Evolutionary conservation across 2,797 vertebrate species (phyloP), one percentile per base, ranked within the genome.

Genomic region (Tauraco hartlaubi): DNA sequence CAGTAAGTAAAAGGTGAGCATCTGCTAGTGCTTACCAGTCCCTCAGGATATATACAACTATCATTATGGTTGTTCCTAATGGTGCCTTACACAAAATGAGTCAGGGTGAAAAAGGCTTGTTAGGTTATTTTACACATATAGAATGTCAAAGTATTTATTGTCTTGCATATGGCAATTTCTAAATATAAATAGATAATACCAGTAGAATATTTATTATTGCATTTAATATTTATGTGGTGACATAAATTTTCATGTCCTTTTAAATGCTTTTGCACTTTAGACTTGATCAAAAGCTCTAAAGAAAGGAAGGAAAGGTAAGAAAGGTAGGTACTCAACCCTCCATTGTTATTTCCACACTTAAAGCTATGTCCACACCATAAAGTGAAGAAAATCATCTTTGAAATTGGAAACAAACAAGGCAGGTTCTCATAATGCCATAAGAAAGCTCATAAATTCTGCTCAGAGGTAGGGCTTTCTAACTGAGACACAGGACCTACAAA

Each of bases 1-100:
- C 87, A 85, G 78, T 91, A 96, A 96, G 79, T 88, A 96, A 95
- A 94, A 96, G 92, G 92, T 89, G 78, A 93, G 89, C 92, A 96
- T 95, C 94, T 96, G 95, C 61, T 83, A 80, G 81, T 59, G 64
- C 41, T 91, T 64, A 51, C 25, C 78, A 88, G n/a, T 73, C 81
- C 94, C 94, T 92, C 54, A 78, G 95, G 92, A 71, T 63, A 94
- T 88, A 87, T 85, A 49, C 6, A 0, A 88, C 82, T 83, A 92
- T 85, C 55, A 80, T 88, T 85, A 94, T 44, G 51, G 75, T 90
- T 78, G 62, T 63, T 75, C 43, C 73, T 95, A 92, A 96, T 88
- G 79, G 75, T 93, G 72, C 78, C 92, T 94, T 85, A 80, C 92
- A 92, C 54, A 89, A 94, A 96, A 87, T 85, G 44, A 91, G 44